These are phyloP conservation scores for Uropsilus gracilis DNA, from an alignment of 2,113 vertebrate species.

Conservation along the genomic window DNA sequence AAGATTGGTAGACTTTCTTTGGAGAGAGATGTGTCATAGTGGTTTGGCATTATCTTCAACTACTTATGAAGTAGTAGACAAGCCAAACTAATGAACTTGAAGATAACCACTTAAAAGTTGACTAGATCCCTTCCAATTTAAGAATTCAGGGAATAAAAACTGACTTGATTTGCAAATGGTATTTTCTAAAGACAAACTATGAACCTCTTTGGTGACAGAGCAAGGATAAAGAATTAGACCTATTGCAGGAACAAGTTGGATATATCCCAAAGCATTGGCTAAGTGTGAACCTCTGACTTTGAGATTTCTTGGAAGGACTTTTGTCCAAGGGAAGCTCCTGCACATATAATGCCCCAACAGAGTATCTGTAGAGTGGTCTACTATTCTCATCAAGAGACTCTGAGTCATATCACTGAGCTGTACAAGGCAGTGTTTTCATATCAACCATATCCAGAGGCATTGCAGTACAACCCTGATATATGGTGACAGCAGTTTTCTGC, in stretches of 20 bases:
- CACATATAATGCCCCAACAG: neutral
- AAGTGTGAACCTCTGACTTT: neutral
- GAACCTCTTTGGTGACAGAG: neutral
- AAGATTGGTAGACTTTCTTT: slow-evolving; percentile 16
- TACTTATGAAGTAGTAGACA: neutral
- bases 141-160: neutral
- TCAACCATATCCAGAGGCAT: neutral
- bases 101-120: neutral
- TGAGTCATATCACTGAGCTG: neutral
- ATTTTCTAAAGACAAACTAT: neutral
- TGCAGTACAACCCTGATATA: neutral
- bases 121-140: neutral
- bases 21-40: neutral
- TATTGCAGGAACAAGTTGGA: neutral
- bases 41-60: neutral
- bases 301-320: neutral
- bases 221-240: neutral
- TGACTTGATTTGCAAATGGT: neutral
- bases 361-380: neutral
- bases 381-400: neutral
- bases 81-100: too few relatives aligned
- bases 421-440: neutral
- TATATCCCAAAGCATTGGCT: neutral
- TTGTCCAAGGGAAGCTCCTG: neutral
- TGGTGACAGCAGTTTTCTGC: neutral